These are phyloP conservation scores for Ammospiza caudacuta DNA, from an alignment of 2,113 vertebrate genomes.

Conservation along the genomic window DNA sequence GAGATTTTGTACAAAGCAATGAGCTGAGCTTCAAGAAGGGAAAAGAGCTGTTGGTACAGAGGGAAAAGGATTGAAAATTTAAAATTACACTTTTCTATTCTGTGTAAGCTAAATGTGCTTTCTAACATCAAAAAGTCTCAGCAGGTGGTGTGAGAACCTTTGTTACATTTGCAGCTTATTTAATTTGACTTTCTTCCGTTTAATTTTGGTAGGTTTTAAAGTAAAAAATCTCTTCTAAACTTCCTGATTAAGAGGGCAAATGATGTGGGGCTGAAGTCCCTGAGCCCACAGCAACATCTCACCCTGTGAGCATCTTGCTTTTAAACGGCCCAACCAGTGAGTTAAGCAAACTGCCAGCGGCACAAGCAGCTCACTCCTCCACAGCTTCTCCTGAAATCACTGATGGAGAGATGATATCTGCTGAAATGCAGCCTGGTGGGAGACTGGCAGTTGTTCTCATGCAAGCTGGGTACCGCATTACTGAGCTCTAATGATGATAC, in stretches of 20 bases:
- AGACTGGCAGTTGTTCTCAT: not conserved
- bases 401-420: not conserved
- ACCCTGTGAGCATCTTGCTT: not conserved
- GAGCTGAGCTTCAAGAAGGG: not conserved
- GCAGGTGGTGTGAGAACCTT: not conserved
- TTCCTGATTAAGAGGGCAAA: not conserved
- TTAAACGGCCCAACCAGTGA: not conserved
- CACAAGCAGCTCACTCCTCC: not conserved
- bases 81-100: not conserved
- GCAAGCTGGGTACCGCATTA: not conserved
- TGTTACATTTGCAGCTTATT: not conserved
- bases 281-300: not conserved
- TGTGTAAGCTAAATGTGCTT: not conserved
- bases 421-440: not conserved
- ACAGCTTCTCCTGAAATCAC: not conserved
- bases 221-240: not conserved
- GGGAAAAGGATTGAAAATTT: not conserved
- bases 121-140: not conserved
- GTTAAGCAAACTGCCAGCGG: not conserved
- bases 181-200: not conserved
- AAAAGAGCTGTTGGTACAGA: not conserved
- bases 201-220: not conserved
- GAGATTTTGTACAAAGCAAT: not conserved
- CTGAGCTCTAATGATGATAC: slow-evolving; percentile 5
- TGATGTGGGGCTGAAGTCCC: not conserved